These are phyloP conservation scores for Labrus mixtus DNA, from an alignment of 2,113 vertebrate species.

Conservation along the genomic window DNA sequence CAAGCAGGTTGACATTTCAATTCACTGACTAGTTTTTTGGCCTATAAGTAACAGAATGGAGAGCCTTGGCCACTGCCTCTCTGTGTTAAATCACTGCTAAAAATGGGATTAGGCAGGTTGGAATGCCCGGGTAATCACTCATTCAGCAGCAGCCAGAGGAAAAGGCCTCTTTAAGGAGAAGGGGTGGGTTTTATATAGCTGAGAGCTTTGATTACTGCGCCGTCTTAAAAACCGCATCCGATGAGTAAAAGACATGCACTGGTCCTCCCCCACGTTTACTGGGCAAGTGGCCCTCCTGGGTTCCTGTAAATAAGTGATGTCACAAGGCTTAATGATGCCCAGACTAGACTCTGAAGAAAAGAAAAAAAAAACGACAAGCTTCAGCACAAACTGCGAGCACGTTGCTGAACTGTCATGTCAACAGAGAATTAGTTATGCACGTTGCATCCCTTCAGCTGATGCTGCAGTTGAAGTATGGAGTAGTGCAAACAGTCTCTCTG, in stretches of 20 bases:
- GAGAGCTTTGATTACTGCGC: constrained; percentile 80
- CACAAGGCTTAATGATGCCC: constrained; percentile 80
- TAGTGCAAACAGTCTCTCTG: constrained; percentile 32
- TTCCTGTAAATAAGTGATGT: constrained; percentile 87
- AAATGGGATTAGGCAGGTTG: constrained; percentile 82
- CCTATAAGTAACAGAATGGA: constrained; percentile 34
- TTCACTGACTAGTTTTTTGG: neutral
- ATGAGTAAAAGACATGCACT: constrained; percentile 81
- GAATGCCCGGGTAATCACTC: constrained; percentile 78
- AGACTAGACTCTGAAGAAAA: constrained; percentile 63
- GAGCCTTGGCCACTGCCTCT: constrained; percentile 61
- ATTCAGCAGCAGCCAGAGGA: constrained; percentile 68
- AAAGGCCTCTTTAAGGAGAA: constrained; percentile 76
- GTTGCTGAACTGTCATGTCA: constrained; percentile 40
- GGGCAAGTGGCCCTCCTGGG: constrained; percentile 75
- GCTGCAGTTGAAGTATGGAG: constrained; percentile 16
- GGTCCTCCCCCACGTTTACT: constrained; percentile 83
- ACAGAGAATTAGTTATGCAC: constrained; percentile 33
- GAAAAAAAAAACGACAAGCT: constrained; percentile 48
- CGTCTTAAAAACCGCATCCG: constrained; percentile 84
- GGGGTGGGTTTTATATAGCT: constrained; percentile 79
- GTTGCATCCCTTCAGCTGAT: constrained; percentile 12
- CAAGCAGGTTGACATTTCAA: constrained; percentile 26
- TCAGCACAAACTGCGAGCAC: constrained; percentile 47
- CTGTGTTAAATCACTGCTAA: constrained; percentile 78